Evolutionary conservation across 2,113 vertebrate species (phyloP), one percentile per base, ranked within the genome.

Genomic region (Polyodon spathula): DNA sequence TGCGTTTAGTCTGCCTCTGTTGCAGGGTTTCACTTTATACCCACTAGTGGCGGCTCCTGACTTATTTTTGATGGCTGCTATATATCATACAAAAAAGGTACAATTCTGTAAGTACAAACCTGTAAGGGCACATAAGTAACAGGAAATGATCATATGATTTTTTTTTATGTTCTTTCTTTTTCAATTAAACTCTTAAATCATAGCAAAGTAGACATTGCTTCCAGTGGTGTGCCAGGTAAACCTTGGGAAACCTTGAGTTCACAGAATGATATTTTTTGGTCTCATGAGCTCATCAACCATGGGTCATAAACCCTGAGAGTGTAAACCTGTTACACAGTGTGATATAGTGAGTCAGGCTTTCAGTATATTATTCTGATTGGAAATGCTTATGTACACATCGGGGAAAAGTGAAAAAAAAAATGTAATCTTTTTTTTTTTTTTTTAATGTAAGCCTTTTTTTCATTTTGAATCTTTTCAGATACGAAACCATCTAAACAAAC

Each of bases 191-290:
- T 37, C 14, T 41, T 38, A 42, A 44, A 16, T 59, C 37, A 17
- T 52, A 39, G 40, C 56, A 44, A 52, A 59, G 16, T 40, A 58
- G 50, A 54, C 9, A 42, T 59, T 46, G 27, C 50, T 40, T 58
- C 63, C 8, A 55, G 53, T 16, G 53, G 53, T 55, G 27, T 54
- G 41, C 39, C 58, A 54, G 57, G 56, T 59, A 54, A 54, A 48
- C 53, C 63, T 54, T 37, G 50, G 41, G 54, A 63, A 64, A 54
- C 51, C 63, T 54, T 46, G 57, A 46, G 14, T 10, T 46, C 44
- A 54, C 63, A 44, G 50, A 41, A 17, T 37, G 73, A 61, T 56
- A 43, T 44, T 56, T 50, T 60, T 64, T 60, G 56, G 58, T 16
- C 51, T 41, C 12, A 40, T 55, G 58, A 54, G 15, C 62, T 58